Evolutionary conservation across 2,113 vertebrate genomes (phyloP), one percentile per base, ranked within the genome.

Genomic region (Ardeotis arabs): DNA sequence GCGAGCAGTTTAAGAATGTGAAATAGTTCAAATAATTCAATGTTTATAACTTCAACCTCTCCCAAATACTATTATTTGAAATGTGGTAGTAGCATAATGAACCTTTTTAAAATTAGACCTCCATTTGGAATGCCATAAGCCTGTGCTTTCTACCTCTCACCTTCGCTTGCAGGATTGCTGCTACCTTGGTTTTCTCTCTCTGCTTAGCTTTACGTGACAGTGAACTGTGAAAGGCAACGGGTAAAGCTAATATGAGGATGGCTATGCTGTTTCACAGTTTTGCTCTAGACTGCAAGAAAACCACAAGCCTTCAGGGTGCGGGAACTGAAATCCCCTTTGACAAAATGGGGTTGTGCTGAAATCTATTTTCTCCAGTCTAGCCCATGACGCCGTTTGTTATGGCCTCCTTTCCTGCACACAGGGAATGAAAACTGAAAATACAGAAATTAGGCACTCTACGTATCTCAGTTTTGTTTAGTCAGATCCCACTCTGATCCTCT

Each of bases 241-340:
- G 15, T n/a, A 41, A 53, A 78, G 25, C 23, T 52, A 12, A 58
- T 12, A 10, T 4, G 17, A 68, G 15, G 53, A 28, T 60, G 18
- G 9, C 12, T n/a, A 8, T 28, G 12, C 7, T 35, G 3, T 53
- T 84, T 28, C 28, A 37, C 7, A 27, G 25, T 55, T 77, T 47
- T 74, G 19, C 22, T 82, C 25, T 20, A 35, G 47, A 77, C 37
- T 64, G 14, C 33, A 75, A 29, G 4, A 75, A 67, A 81, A 59
- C 1, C 27, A 29, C 2, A 8, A 60, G 12, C 18, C n/a, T 92
- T 93, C 45, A 15, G 56, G 37, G 12, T 4, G 3, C 0, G 0
- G 37, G 44, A 84, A 14, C 20, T 29, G 28, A 88, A 94, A 70
- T n/a, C 7, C 35, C 25, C 49, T 70, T 62, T 31, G 55, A 84